These are phyloP conservation scores for Heteronetta atricapilla DNA, from an alignment of 2,113 vertebrate genomes.

Conservation along the genomic window DNA sequence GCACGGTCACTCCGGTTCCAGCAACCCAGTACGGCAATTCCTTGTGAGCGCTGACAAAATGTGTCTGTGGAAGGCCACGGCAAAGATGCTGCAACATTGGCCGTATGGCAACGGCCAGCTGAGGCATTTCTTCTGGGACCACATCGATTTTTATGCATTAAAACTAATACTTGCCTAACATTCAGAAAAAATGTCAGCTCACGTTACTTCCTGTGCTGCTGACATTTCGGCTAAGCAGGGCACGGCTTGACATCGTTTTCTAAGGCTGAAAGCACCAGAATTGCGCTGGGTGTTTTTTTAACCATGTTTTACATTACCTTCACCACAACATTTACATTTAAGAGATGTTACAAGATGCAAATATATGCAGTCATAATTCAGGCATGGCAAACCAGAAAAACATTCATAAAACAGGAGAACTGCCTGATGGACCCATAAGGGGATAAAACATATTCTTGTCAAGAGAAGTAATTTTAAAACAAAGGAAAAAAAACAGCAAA, in stretches of 20 bases:
- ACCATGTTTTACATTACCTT: neutral
- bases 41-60: neutral
- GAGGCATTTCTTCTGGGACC: neutral
- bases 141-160: rapidly evolving
- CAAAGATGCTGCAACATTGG: neutral
- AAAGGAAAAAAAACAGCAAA: neutral
- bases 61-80: neutral
- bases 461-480: neutral
- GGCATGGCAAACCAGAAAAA: neutral
- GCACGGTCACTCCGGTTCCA: rapidly evolving
- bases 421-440: neutral
- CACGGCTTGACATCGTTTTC: neutral
- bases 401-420: rapidly evolving
- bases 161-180: neutral
- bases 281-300: neutral
- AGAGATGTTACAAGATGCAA: neutral
- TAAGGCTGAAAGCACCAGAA: neutral
- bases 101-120: neutral
- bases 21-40: neutral
- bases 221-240: neutral
- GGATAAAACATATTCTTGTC: neutral
- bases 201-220: neutral
- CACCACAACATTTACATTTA: neutral
- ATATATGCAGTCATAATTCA: neutral
- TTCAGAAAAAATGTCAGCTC: neutral